A percentile compares a stretch with the other conserved stretches of the same genome.
Conservation (phyloP, 2,888 invertebrate genomes). For the Hirtodrosophila duncani region DNA sequence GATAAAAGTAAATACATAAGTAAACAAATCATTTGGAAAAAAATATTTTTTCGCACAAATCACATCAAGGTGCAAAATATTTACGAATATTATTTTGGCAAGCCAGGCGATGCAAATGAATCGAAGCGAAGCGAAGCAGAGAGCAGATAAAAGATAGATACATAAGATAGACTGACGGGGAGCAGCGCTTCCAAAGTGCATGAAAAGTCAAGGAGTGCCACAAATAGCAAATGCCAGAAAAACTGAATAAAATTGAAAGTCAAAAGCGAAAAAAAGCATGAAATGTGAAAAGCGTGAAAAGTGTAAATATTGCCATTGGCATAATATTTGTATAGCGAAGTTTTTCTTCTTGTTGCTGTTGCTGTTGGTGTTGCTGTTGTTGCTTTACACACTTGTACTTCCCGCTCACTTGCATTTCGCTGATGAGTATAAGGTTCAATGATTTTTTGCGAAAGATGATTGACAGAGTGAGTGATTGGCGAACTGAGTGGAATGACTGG, state of each 20-base stretch:
- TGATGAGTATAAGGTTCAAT: constrained; percentile 34
- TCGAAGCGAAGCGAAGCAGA: constrained; percentile 12
- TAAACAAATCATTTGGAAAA: constrained; percentile 68
- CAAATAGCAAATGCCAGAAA: constrained; percentile 25
- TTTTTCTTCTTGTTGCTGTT: constrained; percentile 12
- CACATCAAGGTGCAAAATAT: constrained; percentile 67
- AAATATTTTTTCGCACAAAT: constrained; percentile 61
- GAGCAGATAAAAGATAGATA: constrained; percentile 18
- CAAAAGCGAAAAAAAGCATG: constrained; percentile 34
- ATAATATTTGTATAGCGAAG: constrained; percentile 51
- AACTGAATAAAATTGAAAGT: constrained; percentile 35
- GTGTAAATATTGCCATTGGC: constrained; percentile 57
- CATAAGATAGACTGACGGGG: not conserved
- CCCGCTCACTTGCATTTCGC: constrained; percentile 13
- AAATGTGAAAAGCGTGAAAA: constrained; percentile 40
- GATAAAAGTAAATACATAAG: constrained; percentile 67
- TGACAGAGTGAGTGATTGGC: constrained; percentile 9
- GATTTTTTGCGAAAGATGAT: constrained; percentile 12
- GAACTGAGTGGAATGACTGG: constrained; percentile 5
- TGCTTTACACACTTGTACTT: too few species aligned
- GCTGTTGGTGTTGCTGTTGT: too few species aligned
- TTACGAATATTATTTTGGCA: constrained; percentile 61
- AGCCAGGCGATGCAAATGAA: constrained; percentile 19
- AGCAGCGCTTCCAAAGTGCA: constrained; percentile 1
- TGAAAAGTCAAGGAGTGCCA: constrained; percentile 4